Percentiles rank a stretch among this genome's conserved stretches.
Conservation (phyloP, 2,888 invertebrate species). For the Argyresthia goedartella region DNA sequence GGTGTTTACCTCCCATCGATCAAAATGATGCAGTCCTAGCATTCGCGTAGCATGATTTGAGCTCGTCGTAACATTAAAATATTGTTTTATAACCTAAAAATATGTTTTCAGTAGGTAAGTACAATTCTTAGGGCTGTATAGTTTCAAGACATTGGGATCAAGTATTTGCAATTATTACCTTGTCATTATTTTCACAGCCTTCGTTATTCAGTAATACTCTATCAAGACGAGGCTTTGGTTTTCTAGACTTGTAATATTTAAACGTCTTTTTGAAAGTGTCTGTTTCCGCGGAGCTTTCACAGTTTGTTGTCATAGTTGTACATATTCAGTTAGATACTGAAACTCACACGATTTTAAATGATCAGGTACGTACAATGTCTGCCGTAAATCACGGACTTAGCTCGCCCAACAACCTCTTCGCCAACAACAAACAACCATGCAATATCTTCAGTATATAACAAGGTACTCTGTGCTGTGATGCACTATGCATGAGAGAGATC, state of each 20-base stretch:
- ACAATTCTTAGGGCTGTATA: conserved; percentile 20
- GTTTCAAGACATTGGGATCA: conserved; percentile 56
- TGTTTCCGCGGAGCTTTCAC: neutral
- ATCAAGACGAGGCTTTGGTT: conserved; percentile 73
- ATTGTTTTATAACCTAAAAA: too few relatives aligned
- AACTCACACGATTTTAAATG: too few relatives aligned
- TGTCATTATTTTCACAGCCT: neutral
- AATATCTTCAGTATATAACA: too few relatives aligned
- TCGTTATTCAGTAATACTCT: conserved; percentile 71
- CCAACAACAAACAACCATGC: too few relatives aligned
- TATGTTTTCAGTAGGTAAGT: neutral
- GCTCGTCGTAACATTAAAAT: too few relatives aligned
- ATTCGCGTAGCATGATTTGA: conserved; percentile 4
- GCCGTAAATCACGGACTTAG: too few relatives aligned
- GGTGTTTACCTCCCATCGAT: conserved; percentile 75
- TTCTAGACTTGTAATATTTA: conserved; percentile 84
- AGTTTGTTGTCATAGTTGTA: neutral
- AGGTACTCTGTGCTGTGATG: too few relatives aligned
- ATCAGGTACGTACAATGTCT: too few relatives aligned
- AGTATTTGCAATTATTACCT: neutral
- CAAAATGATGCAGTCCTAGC: conserved; percentile 31
- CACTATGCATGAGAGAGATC: too few relatives aligned
- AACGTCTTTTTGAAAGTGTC: conserved; percentile 75
- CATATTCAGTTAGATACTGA: neutral
- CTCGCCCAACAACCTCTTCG: too few relatives aligned